Base-by-base conservation (phyloP, 2,113 vertebrate species). In the Hiodon tergisus region DNA sequence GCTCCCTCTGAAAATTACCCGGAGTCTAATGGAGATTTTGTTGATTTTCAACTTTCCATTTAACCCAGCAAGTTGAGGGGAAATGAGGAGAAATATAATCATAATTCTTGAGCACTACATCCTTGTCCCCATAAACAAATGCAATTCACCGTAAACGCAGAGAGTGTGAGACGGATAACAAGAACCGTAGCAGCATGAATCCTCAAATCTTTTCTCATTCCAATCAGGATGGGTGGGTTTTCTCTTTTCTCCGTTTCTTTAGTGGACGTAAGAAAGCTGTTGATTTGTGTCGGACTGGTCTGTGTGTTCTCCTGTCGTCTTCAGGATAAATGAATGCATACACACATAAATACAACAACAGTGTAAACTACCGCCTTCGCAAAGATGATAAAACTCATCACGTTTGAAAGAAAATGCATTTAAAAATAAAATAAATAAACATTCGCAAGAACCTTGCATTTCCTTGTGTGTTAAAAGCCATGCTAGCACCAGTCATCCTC, bases 381-480 rank as follows among this genome's bases (percentile, higher is more conserved):
- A 83, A 77, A 85, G 94, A 96, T 96, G 94, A 96, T 95, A 96
- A 94, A 97, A 95, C 94, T 95, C 95, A 95, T 97, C 94, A 77
- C 83, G 79, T 58, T 86, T 87, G 81, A 71, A 82, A 80, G 78
- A 81, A 83, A 86, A 89, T 78, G 81, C 85, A 85, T 83, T 83
- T 11, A 55, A 50, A 67, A 59, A 59, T 31, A 0, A 31, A 31
- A 31, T 31, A 31, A 31, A 81, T 81, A 84, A 85, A 81, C 72
- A 81, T 85, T 81, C 54, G 46, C 52, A 59, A 74, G 73, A 72
- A 70, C 67, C 71, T 82, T 73, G 72, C 59, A 62, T 70, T 59
- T 60, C 70, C 73, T 63, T 53, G 50, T 74, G 72, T 79, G 9
- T 66, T 83, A 83, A 72, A 78, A 85, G 84, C 88, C 86, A 77